Evolutionary conservation across 2,888 invertebrate species (phyloP).

Genomic region (Dione juno): DNA sequence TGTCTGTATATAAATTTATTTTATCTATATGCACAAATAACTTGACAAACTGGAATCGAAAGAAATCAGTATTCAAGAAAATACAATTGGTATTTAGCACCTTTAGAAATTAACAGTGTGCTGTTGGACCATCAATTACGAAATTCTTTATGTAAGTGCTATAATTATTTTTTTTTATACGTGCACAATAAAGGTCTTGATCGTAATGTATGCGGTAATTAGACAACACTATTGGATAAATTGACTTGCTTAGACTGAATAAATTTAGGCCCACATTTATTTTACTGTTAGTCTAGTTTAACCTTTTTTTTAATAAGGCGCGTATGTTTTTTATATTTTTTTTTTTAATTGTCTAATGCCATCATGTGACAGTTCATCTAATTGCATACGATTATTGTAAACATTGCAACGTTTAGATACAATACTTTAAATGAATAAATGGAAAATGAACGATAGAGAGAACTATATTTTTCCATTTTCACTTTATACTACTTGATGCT

Average conservation of each 20-base stretch:
- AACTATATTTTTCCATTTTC: no score
- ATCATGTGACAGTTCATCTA: no score
- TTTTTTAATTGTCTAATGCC: no score
- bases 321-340: background rate
- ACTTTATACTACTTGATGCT: no score
- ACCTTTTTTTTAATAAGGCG: background rate
- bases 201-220: constrained; percentile 14
- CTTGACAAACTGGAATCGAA: constrained; percentile 14
- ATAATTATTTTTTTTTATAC: constrained; percentile 18
- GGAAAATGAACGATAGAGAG: no score
- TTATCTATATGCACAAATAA: background rate
- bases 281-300: background rate
- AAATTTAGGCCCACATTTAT: background rate
- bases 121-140: constrained; percentile 26
- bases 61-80: constrained; percentile 27
- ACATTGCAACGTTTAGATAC: no score
- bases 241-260: background rate
- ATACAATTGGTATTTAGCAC: constrained; percentile 36
- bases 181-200: constrained; percentile 17
- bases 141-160: constrained; percentile 10
- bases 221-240: background rate
- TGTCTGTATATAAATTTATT: background rate
- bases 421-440: no score
- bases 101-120: constrained; percentile 31
- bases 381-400: no score